A percentile compares a stretch with the other conserved stretches of the same genome.
Evolutionary conservation across 37 sponge, comb jelly and placozoan genomes (phyloP).

Genomic region (Hexactinellida sp.): DNA sequence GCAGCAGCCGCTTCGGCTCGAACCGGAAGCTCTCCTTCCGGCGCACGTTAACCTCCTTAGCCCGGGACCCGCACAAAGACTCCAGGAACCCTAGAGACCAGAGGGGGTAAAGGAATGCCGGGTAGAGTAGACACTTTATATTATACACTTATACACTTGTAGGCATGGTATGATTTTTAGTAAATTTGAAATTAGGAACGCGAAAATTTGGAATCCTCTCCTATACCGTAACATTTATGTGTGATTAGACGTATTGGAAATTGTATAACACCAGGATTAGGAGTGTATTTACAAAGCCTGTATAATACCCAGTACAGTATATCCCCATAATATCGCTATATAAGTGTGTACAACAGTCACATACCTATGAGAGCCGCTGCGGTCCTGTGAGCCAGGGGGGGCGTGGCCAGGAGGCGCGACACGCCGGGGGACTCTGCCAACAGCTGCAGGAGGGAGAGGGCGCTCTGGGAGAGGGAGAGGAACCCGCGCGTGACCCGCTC

Average conservation of each 20-base stretch:
- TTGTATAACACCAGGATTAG: too few relatives aligned
- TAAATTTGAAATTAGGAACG: too few relatives aligned
- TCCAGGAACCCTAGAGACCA: conserved; percentile 53
- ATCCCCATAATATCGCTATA: too few relatives aligned
- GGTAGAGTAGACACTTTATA: too few relatives aligned
- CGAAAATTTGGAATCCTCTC: too few relatives aligned
- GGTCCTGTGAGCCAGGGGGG: conserved; percentile 34
- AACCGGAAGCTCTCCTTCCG: conserved; percentile 51
- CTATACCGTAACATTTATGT: too few relatives aligned
- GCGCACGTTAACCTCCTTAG: conserved; percentile 48
- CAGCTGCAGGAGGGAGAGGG: background rate
- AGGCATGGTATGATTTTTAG: too few relatives aligned
- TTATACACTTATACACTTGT: too few relatives aligned
- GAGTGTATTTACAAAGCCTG: too few relatives aligned
- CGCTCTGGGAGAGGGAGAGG: background rate
- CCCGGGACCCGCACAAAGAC: conserved; percentile 54
- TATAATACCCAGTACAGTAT: too few relatives aligned
- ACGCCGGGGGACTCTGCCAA: background rate
- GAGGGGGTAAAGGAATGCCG: too few relatives aligned
- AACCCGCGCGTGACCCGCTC: conserved; percentile 29
- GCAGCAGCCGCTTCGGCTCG: conserved; percentile 37
- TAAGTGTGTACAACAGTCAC: background rate
- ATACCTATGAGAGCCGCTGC: conserved; percentile 42
- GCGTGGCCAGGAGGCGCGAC: conserved; percentile 22
- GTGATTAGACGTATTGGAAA: too few relatives aligned